These are phyloP conservation scores for Orthonychiurus folsomi DNA, from an alignment of 2,888 invertebrate genomes.

Conservation along the genomic window DNA sequence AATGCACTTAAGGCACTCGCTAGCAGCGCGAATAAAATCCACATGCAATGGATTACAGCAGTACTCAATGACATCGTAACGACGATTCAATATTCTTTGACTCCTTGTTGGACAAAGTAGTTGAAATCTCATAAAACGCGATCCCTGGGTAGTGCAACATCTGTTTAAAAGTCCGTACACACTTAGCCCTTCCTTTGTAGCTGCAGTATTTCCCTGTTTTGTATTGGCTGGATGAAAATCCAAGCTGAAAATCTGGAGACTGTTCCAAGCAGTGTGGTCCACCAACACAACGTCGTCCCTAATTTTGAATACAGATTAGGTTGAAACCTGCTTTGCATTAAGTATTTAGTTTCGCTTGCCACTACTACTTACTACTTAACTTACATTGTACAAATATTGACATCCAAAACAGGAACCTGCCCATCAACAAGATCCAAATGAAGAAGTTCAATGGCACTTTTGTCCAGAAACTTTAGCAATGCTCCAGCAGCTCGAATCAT, in stretches of 20 bases:
- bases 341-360: no score
- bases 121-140: slow-evolving; percentile 52
- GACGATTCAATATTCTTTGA: slow-evolving; percentile 51
- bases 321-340: no score
- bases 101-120: slow-evolving; percentile 63
- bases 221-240: slow-evolving; percentile 65
- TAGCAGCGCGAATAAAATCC: slow-evolving; percentile 55
- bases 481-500: slow-evolving; percentile 64
- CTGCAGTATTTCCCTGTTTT: slow-evolving; percentile 54
- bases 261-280: slow-evolving; percentile 62
- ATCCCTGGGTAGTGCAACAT: slow-evolving; percentile 62
- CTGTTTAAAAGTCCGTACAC: slow-evolving; percentile 61
- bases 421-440: slow-evolving; percentile 43
- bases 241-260: slow-evolving; percentile 66
- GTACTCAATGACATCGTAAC: slow-evolving; percentile 62
- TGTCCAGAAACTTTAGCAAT: slow-evolving; percentile 60
- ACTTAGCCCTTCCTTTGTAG: slow-evolving; percentile 60
- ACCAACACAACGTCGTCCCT: slow-evolving; percentile 62
- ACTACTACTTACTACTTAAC: slow-evolving; percentile 40
- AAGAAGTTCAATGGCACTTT: slow-evolving; percentile 50
- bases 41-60: slow-evolving; percentile 56
- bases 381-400: slow-evolving; percentile 57
- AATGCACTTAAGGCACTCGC: slow-evolving; percentile 54
- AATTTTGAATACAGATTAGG: slow-evolving; percentile 13
- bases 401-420: slow-evolving; percentile 46